Conservation (phyloP, 2,113 vertebrate genomes). For the Gulo gulo region DNA sequence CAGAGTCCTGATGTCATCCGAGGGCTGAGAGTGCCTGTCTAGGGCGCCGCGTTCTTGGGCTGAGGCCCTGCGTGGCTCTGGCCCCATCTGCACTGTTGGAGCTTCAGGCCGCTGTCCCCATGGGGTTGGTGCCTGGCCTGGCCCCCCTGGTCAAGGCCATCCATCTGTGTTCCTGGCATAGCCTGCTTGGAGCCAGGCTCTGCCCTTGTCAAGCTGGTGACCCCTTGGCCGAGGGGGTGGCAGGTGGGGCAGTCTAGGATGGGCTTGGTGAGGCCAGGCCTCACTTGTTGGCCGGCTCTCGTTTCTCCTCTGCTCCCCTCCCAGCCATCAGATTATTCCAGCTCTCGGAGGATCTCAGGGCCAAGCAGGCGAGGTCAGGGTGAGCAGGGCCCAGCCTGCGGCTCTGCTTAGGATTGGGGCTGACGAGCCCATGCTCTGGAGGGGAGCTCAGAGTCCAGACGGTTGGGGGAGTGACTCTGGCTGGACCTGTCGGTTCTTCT, state of each 20-base stretch:
- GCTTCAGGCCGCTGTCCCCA: neutral
- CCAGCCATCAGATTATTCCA: fast-evolving
- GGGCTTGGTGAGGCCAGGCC: no score
- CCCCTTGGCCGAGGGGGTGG: neutral
- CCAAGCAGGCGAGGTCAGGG: neutral
- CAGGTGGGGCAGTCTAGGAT: neutral
- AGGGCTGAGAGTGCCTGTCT: fast-evolving
- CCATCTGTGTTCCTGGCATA: neutral
- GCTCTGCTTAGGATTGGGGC: neutral
- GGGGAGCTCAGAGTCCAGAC: neutral
- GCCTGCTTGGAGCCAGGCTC: neutral
- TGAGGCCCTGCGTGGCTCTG: neutral
- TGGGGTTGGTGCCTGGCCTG: neutral
- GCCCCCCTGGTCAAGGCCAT: neutral
- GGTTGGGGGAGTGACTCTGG: neutral
- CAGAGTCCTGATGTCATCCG: neutral
- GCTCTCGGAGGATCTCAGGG: neutral
- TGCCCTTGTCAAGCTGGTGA: neutral
- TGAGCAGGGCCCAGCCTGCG: neutral
- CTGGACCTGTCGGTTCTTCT: neutral
- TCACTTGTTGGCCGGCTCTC: neutral
- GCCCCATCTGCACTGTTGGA: neutral
- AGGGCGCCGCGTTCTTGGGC: neutral
- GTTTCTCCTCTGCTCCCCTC: neutral
- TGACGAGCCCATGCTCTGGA: neutral